Percentiles rank a stretch among this genome's conserved stretches.
phyloP scores from a whole-genome alignment of 2,888 invertebrate genomes.

The Eurois occulta region DNA sequence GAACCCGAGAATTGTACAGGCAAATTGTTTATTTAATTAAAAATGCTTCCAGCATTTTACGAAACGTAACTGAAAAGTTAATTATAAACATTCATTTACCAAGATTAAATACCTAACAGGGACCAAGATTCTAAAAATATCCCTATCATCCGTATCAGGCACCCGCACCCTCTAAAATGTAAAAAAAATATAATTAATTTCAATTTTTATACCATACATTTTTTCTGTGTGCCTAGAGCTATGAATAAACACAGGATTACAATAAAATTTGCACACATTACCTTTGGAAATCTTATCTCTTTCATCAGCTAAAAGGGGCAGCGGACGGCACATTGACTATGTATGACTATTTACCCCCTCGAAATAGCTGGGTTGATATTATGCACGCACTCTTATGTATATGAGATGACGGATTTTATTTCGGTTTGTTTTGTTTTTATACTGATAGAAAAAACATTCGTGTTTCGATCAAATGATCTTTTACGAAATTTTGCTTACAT shows the following conservation, averaged over 20 bases:
- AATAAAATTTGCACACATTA: constrained; percentile 74
- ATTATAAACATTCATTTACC: constrained; percentile 21
- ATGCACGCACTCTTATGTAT: constrained; percentile 58
- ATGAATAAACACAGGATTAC: constrained; percentile 68
- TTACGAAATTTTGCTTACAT: neutral
- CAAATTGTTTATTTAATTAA: neutral
- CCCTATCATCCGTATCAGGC: neutral
- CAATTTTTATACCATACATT: constrained; percentile 30
- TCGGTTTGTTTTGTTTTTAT: constrained; percentile 30
- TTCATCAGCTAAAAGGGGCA: constrained; percentile 84
- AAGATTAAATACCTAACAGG: constrained; percentile 11
- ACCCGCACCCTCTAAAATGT: neutral
- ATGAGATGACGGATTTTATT: constrained; percentile 54
- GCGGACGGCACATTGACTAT: constrained; percentile 81
- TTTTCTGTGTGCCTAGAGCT: constrained; percentile 32
- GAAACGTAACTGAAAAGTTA: neutral
- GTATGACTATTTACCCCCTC: constrained; percentile 75
- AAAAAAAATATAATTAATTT: constrained; percentile 34
- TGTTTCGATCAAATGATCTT: neutral
- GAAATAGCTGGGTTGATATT: constrained; percentile 63
- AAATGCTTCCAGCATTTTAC: neutral
- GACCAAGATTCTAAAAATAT: constrained; percentile 18
- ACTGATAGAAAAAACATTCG: neutral
- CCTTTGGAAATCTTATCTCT: constrained; percentile 70
- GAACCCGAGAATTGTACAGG: neutral